Evolutionary conservation across 2,113 vertebrate species (phyloP), one percentile per base, ranked within the genome.

Genomic region (Danionella cerebrum): DNA sequence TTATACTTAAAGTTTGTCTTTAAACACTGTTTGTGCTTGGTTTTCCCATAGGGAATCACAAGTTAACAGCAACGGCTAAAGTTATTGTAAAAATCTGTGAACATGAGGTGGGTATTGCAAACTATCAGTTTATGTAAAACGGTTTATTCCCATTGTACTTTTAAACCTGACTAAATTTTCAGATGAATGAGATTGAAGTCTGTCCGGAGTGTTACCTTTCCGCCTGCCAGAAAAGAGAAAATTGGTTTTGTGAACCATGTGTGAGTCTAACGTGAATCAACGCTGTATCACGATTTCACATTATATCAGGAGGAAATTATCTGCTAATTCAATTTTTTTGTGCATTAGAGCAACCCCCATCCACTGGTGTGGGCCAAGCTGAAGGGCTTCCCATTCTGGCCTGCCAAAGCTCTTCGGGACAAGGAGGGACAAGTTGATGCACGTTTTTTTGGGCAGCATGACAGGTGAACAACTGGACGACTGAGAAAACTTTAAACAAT

Each of bases 171-270:
- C 2, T 72, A 47, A 16, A 45, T 44, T 78, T 89, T 19, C 88
- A 98, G 96, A 98, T 98, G 95, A 98, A 96, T 83, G 96, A 98
- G 87, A 98, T 98, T 24, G 96, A 98, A 89, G 94, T 98, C 6
- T 98, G 96, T 86, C 96, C 95, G 27, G 96, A 98, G 85, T 98
- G 96, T 85, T 98, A 98, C 75, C 89, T 98, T 81, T 95, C 96
- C 82, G 93, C 96, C 78, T 98, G 96, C 88, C 96, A 98, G 86
- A 98, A 98, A 91, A 89, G 95, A 78, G 96, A 98, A 75, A 97
- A 96, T 89, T 98, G 96, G 96, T 98, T 98, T 90, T 98, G 96
- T 84, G 96, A 98, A 83, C 96, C 96, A 82, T 98, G 96, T 89
- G 96, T 98, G 91, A 96, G 96, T 71, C 18, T n/a, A n/a, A n/a